These are phyloP conservation scores for Acleris laterana DNA, from an alignment of 2,888 invertebrate genomes.

Conservation along the genomic window DNA sequence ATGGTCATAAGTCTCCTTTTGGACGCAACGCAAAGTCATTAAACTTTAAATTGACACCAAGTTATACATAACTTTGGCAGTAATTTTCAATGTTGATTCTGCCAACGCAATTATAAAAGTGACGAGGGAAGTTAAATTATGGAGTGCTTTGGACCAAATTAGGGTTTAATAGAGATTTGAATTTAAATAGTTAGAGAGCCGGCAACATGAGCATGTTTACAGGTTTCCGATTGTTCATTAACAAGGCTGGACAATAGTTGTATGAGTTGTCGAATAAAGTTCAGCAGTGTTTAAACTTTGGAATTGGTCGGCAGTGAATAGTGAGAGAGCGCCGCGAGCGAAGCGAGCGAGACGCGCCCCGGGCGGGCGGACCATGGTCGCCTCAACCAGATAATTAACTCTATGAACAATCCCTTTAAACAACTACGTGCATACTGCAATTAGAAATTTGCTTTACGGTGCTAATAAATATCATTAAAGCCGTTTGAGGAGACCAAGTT, in stretches of 20 bases:
- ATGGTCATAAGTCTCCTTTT: neutral
- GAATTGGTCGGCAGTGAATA: slow-evolving; percentile 78
- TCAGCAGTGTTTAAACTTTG: slow-evolving; percentile 75
- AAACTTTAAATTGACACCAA: slow-evolving; percentile 4
- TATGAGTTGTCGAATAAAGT: slow-evolving; percentile 80
- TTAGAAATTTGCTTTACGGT: slow-evolving; percentile 71
- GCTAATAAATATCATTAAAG: slow-evolving; percentile 68
- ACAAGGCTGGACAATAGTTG: slow-evolving; percentile 70
- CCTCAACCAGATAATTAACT: slow-evolving; percentile 77
- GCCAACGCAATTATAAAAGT: neutral
- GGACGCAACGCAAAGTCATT: neutral
- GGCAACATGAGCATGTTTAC: slow-evolving; percentile 40
- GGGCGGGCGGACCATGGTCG: slow-evolving; percentile 59
- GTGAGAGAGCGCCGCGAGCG: slow-evolving; percentile 58
- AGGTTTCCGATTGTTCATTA: slow-evolving; percentile 56
- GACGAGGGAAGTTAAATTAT: slow-evolving; percentile 17
- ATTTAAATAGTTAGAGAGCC: neutral
- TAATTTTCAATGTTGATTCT: slow-evolving; percentile 3
- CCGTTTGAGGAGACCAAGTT: slow-evolving; percentile 44
- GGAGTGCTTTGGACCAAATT: slow-evolving; percentile 28
- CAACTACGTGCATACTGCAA: slow-evolving; percentile 60
- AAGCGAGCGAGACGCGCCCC: slow-evolving; percentile 54
- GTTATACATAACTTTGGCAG: slow-evolving; percentile 1
- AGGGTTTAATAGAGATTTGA: slow-evolving; percentile 6
- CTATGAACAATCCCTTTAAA: slow-evolving; percentile 72